Evolutionary conservation across 1,140 invertebrate species (phyloP).

Genomic region (Alviniconcha marisindica): DNA sequence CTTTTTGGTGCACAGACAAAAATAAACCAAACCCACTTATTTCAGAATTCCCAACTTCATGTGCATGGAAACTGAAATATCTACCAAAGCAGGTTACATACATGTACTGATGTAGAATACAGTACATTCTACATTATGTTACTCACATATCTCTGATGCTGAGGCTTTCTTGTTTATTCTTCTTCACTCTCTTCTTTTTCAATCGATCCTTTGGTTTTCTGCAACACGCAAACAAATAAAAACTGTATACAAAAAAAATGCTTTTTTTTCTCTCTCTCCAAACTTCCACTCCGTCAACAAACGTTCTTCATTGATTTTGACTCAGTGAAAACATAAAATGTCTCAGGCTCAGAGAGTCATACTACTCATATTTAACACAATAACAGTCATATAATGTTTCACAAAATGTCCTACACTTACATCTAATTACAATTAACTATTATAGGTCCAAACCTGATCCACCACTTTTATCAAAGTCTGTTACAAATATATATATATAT

Average conservation of each 20-base stretch:
- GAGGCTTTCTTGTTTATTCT: constrained; percentile 85
- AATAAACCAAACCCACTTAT: too few relatives aligned
- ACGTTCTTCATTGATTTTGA: too few relatives aligned
- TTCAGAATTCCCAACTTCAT: too few relatives aligned
- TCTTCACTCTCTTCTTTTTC: constrained; percentile 82
- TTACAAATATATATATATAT: neutral
- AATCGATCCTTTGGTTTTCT: constrained; percentile 82
- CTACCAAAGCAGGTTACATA: too few relatives aligned
- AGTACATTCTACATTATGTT: constrained; percentile 6
- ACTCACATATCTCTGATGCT: constrained; percentile 87
- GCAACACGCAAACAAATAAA: constrained; percentile 49
- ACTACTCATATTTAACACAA: neutral
- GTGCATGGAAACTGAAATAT: too few relatives aligned
- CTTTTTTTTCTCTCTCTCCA: neutral
- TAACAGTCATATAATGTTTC: neutral
- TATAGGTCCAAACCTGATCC: neutral
- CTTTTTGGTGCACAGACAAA: too few relatives aligned
- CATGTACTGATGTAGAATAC: neutral
- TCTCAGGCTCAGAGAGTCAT: constrained; percentile 23
- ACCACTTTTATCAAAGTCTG: neutral
- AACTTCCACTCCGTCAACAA: neutral
- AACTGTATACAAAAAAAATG: constrained; percentile 30
- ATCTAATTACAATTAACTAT: neutral
- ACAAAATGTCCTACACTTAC: neutral
- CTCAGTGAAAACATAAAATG: too few relatives aligned